phyloP scores from a whole-genome alignment of 1,140 invertebrate species.

The Antheraea mylitta region DNA sequence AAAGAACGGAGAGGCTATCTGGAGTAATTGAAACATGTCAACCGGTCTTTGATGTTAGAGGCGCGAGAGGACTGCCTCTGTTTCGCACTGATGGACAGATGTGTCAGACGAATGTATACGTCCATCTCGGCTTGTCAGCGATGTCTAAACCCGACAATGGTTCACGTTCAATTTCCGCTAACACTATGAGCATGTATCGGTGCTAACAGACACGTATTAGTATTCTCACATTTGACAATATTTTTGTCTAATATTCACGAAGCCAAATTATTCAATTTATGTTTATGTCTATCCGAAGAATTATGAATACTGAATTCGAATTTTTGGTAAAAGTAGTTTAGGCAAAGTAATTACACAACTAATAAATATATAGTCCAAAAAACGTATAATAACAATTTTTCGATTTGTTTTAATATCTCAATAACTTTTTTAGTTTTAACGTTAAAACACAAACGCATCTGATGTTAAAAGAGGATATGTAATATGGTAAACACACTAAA shows the following conservation, averaged over 20 bases:
- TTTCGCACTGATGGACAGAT: conserved; percentile 53
- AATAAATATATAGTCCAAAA: no score
- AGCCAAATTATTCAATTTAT: neutral
- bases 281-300: neutral
- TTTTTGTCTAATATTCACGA: no score
- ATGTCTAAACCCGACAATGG: conserved; percentile 49
- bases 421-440: no score
- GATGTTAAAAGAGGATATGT: no score
- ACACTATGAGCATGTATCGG: conserved; percentile 39
- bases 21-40: conserved; percentile 58
- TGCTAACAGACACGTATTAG: conserved; percentile 32
- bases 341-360: no score
- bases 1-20: conserved; percentile 4
- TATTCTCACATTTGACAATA: no score
- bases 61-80: conserved; percentile 54
- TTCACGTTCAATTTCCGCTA: conserved; percentile 67
- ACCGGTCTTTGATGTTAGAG: conserved; percentile 44
- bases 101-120: conserved; percentile 50
- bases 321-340: no score
- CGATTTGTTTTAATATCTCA: no score
- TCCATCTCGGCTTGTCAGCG: conserved; percentile 44
- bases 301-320: no score
- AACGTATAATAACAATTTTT: no score
- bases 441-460: no score
- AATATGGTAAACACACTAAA: no score